phyloP scores from a whole-genome alignment of 64 coral and sea anemone species.

The Pachyseris speciosa region DNA sequence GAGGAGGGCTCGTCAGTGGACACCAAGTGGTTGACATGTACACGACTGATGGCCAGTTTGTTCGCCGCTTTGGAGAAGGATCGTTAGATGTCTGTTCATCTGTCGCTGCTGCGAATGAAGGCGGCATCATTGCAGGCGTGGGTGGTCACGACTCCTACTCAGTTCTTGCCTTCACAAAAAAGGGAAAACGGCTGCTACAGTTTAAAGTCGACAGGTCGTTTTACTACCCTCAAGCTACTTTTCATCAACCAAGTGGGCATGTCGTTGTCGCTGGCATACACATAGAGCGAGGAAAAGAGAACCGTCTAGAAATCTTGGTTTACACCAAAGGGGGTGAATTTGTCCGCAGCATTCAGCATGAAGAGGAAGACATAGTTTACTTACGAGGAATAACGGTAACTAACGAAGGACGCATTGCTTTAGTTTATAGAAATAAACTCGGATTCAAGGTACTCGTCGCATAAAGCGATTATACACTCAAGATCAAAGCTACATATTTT shows the following conservation, averaged over 20 bases:
- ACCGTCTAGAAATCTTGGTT: not conserved
- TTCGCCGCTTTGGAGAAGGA: constrained; percentile 6
- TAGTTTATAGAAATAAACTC: not conserved
- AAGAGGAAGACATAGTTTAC: not conserved
- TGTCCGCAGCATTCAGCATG: not conserved
- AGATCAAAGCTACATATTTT: too few relatives aligned
- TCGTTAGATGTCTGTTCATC: not conserved
- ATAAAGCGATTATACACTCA: not conserved
- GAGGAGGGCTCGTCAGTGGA: not conserved
- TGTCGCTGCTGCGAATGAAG: constrained; percentile 9
- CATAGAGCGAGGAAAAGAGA: not conserved
- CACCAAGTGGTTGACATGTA: constrained; percentile 29
- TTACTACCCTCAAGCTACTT: not conserved
- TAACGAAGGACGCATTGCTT: constrained; percentile 8
- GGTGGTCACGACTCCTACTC: not conserved
- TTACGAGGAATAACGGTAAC: constrained; percentile 30
- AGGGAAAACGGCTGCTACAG: not conserved
- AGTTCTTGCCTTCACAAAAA: constrained; percentile 24
- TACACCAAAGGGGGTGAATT: constrained; percentile 29
- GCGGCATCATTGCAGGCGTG: not conserved
- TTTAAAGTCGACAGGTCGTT: not conserved
- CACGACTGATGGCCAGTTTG: not conserved
- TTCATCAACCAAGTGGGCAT: constrained; percentile 1
- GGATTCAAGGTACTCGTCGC: not conserved
- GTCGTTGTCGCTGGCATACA: constrained; percentile 16